Base-by-base conservation (phyloP, 2,888 invertebrate genomes). In the Smittia sp. region DNA sequence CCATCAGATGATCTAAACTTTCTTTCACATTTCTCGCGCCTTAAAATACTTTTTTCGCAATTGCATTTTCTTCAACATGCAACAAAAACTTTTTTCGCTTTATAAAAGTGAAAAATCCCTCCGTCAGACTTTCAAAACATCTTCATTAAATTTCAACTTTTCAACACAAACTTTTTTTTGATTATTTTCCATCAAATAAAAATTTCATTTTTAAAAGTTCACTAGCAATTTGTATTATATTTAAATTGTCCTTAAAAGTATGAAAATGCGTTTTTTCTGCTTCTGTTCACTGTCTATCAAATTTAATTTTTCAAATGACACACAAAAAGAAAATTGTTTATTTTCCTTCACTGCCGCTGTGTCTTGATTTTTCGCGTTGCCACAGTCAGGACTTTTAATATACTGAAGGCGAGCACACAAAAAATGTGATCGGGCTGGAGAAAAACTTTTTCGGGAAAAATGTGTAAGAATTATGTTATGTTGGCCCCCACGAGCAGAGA, bases 341-440 rank as follows among this genome's bases (percentile, higher is more conserved):
- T 58, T 58, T 58, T 13, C 9, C 6, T 58, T 7, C 58, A 22
- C 58, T 58, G 25, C 63, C 27, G 63, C 63, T 63, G 63, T 63
- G 63, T 63, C 63, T 63, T 27, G 25, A 27, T 62, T 65, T 65
- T 70, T 72, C 72, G 72, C 72, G 72, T 62, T 58, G 62, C 72
- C 72, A 72, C 72, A 72, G 72, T 72, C 72, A 72, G 72, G 72
- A 72, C 62, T 72, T 72, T 54, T 72, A 32, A 32, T 72, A 72
- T 32, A 72, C 72, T 72, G 54, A 72, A 72, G 54, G 32, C 22
- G 69, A 25, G 32, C 41, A 65, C 41, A 68, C 38, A 68, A 70
- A 70, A 72, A 72, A 72, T 72, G 58, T 58, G 58, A 58, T 58
- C 58, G 58, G 58, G 58, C 58, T 72, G 72, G 72, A 72, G 41